phyloP scores from a whole-genome alignment of 2,888 invertebrate genomes.

The Heliconius aoede region DNA sequence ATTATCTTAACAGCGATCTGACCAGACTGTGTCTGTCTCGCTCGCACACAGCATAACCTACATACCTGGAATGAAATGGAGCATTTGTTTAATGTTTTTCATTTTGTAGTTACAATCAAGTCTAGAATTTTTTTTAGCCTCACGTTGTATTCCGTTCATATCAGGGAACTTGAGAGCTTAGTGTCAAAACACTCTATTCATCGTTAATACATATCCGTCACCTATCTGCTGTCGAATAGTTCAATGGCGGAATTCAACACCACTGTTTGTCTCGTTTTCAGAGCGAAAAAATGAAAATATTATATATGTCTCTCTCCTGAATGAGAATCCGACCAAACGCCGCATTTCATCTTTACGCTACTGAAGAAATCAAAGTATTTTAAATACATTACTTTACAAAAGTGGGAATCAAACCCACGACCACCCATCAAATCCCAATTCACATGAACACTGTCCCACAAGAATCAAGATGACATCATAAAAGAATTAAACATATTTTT shows the following conservation, averaged over 20 bases:
- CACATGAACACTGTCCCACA: too few species aligned
- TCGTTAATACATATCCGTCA: too few species aligned
- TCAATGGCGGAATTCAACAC: background rate
- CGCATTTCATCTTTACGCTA: too few species aligned
- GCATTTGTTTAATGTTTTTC: conserved; percentile 38
- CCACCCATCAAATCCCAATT: too few species aligned
- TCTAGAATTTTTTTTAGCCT: background rate
- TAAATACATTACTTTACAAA: too few species aligned
- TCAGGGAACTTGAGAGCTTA: too few species aligned
- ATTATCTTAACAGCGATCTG: conserved; percentile 64
- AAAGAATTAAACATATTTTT: background rate
- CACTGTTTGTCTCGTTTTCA: background rate
- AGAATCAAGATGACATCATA: background rate
- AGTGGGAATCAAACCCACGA: too few species aligned
- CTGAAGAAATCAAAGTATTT: too few species aligned
- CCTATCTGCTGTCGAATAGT: too few species aligned
- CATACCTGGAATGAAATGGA: conserved; percentile 49
- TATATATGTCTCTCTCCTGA: too few species aligned
- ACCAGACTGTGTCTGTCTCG: conserved; percentile 50
- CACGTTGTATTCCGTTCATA: too few species aligned
- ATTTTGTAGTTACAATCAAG: conserved; percentile 12
- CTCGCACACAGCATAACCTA: conserved; percentile 52
- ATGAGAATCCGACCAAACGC: too few species aligned
- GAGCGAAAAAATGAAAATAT: background rate
- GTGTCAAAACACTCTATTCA: background rate